Base-by-base conservation (phyloP, 2,888 invertebrate species). In the Ichneumoninae sp. region DNA sequence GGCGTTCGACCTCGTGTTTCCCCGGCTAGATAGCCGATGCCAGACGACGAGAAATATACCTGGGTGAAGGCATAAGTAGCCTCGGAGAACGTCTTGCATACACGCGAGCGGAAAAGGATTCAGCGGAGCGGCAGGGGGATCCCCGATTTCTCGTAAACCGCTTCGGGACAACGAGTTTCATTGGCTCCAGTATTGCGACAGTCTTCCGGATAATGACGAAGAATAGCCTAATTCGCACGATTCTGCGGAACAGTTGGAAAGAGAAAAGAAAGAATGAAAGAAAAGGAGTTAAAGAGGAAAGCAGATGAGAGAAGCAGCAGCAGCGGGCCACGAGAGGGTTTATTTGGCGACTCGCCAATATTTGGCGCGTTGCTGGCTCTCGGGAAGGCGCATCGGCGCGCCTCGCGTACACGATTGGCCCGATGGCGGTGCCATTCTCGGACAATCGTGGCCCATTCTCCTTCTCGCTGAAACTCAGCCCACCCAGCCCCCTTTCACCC, bases 311-410 rank as follows among this genome's bases (percentile, higher is more conserved):
- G 36, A 63, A 36, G 33, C 8, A 63, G 57, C 19, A 52, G 22
- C 19, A 50, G 68, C 63, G 44, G 36, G 22, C 73, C 36, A 73
- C 65, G 74, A 73, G 76, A 81, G 88, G 86, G 89, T 90, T 91
- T 89, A 89, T 89, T 91, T 90, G 91, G 91, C 88, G 65, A 57
- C 33, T 36, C n/a, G 86, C 91, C 91, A 90, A 86, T 85, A 88
- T 88, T 88, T 83, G 87, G 84, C 75, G 78, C 79, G 66, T 50
- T 77, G 84, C 78, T 65, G 70, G 60, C 65, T 65, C 54, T 78
- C 57, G 81, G 22, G 54, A 54, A 30, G 63, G 66, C 77, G 63
- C 54, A 68, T 19, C 63, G 40, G 69, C 79, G 74, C 81, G 79
- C 70, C 74, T 79, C 86, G 88, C 85, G 85, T 89, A 88, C 87